Evolutionary conservation across 2,888 invertebrate species (phyloP).

Genomic region (Leptogaster cylindrica): DNA sequence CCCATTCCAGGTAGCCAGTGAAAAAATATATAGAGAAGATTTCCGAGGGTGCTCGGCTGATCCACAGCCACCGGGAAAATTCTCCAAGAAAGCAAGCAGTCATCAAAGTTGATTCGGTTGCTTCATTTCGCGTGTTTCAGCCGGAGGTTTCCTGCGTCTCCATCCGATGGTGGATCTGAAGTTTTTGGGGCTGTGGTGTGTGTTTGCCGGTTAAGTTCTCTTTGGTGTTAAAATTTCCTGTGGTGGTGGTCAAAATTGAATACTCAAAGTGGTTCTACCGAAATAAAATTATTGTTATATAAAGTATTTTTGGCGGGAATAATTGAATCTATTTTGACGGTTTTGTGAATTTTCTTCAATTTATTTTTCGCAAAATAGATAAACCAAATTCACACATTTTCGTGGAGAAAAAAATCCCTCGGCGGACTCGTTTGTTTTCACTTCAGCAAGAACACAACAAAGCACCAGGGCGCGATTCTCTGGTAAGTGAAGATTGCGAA

Average conservation of each 20-base stretch:
- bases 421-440: too few species aligned
- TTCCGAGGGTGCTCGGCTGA: slow-evolving; percentile 27
- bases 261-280: neutral
- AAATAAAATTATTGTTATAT: slow-evolving; percentile 9
- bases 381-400: too few species aligned
- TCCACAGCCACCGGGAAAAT: slow-evolving; percentile 34
- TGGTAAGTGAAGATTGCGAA: too few species aligned
- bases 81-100: slow-evolving; percentile 35
- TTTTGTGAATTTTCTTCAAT: too few species aligned
- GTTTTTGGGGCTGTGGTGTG: slow-evolving; percentile 18
- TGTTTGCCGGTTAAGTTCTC: slow-evolving; percentile 10
- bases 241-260: neutral
- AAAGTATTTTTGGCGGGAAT: slow-evolving; percentile 30
- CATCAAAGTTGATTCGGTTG: slow-evolving; percentile 30
- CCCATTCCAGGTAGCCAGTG: slow-evolving; percentile 12
- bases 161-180: neutral
- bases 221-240: neutral
- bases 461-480: too few species aligned
- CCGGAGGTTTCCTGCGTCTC: neutral
- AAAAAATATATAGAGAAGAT: slow-evolving; percentile 16
- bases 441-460: too few species aligned
- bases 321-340: too few species aligned
- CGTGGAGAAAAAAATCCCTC: too few species aligned
- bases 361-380: too few species aligned
- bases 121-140: slow-evolving; percentile 25